Evolutionary conservation across 2,113 vertebrate species (phyloP).

Genomic region (Chloropsis cyanopogon): DNA sequence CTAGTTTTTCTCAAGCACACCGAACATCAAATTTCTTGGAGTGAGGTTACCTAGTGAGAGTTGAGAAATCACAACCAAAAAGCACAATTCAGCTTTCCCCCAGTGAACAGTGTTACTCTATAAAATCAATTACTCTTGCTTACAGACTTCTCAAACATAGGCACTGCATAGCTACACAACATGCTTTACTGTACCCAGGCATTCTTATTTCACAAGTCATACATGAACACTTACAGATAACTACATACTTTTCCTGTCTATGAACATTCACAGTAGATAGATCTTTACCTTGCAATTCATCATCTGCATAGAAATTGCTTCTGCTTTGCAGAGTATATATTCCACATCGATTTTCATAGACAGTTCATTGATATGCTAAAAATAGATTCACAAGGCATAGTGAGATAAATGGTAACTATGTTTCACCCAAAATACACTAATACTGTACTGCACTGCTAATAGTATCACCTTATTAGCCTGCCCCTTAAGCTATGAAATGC

Average conservation of each 20-base stretch:
- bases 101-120: background rate
- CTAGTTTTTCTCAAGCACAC: background rate
- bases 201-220: background rate
- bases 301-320: constrained; percentile 91
- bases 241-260: background rate
- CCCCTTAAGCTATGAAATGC: background rate
- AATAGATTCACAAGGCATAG: constrained; percentile 57
- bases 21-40: background rate
- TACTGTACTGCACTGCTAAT: background rate
- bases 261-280: background rate
- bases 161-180: background rate
- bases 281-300: constrained; percentile 86
- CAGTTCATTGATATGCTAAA: constrained; percentile 94
- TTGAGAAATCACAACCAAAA: background rate
- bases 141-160: background rate
- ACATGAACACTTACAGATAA: background rate
- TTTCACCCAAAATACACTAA: background rate
- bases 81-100: background rate
- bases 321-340: constrained; percentile 88
- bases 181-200: background rate
- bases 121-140: background rate
- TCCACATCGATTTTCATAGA: constrained; percentile 96
- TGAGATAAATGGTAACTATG: background rate
- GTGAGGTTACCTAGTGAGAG: background rate
- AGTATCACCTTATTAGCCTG: background rate